Conservation (phyloP, 2,113 vertebrate genomes). For the Trematomus loennbergii region DNA sequence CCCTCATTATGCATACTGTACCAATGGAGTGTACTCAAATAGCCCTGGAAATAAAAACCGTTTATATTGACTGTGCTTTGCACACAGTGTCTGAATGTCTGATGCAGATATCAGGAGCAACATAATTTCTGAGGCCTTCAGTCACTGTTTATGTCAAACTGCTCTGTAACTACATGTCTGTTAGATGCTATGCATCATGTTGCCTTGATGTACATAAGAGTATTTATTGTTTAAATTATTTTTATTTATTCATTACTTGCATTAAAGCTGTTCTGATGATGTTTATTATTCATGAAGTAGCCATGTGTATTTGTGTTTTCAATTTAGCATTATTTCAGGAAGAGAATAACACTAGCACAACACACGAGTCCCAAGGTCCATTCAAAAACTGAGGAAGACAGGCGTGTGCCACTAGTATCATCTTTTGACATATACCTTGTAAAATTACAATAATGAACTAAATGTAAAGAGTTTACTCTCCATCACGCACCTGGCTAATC, state of each 20-base stretch:
- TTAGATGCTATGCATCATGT: slow-evolving; percentile 77
- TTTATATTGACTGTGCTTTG: neutral
- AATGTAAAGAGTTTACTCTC: neutral
- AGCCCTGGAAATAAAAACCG: too few species aligned
- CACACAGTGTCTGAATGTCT: neutral
- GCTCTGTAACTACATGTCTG: slow-evolving; percentile 24
- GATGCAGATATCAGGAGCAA: neutral
- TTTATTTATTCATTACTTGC: slow-evolving; percentile 74
- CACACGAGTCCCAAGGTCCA: neutral
- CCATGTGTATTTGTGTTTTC: slow-evolving; percentile 17
- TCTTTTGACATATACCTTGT: neutral
- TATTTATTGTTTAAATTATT: slow-evolving; percentile 78
- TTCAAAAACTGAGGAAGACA: neutral
- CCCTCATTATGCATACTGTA: too few species aligned
- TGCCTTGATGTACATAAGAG: slow-evolving; percentile 65
- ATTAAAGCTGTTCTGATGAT: slow-evolving; percentile 54
- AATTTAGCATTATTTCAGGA: neutral
- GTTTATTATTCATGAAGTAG: slow-evolving; percentile 50
- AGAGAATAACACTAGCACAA: too few species aligned
- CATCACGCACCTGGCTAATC: neutral
- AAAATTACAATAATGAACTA: neutral
- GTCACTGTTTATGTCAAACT: neutral
- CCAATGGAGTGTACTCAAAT: neutral
- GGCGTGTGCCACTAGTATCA: neutral
- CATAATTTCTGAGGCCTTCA: slow-evolving; percentile 11